Evolutionary conservation across 2,797 vertebrate species (phyloP).

Genomic region (Poecilia wingei): DNA sequence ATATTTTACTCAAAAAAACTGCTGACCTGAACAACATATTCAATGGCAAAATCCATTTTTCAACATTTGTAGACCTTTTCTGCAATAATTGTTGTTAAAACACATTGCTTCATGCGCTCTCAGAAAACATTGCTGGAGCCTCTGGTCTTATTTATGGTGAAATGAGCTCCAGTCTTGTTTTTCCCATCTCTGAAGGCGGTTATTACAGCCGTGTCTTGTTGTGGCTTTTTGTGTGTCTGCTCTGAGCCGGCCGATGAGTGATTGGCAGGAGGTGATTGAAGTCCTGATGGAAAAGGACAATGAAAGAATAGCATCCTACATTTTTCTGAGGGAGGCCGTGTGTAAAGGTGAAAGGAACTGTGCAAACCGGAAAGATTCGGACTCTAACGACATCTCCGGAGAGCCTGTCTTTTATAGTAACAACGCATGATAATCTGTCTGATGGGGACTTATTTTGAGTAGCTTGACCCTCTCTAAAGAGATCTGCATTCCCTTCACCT

Average conservation of each 20-base stretch:
- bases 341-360: conserved; percentile 45
- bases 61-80: background rate
- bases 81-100: too few relatives aligned
- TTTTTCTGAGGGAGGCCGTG: conserved; percentile 47
- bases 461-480: conserved; percentile 37
- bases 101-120: background rate
- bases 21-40: background rate
- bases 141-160: conserved; percentile 18
- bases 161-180: conserved; percentile 26
- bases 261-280: conserved; percentile 71
- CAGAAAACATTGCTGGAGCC: conserved; percentile 4
- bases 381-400: conserved; percentile 71
- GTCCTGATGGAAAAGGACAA: conserved; percentile 66
- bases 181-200: conserved; percentile 29
- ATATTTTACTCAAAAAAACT: background rate
- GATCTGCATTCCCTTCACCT: conserved; percentile 60
- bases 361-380: conserved; percentile 19
- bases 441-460: conserved; percentile 49
- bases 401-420: conserved; percentile 45
- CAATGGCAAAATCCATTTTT: background rate
- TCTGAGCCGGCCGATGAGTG: conserved; percentile 56
- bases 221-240: conserved; percentile 37
- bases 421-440: conserved; percentile 52
- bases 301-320: conserved; percentile 58
- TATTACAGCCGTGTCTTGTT: conserved; percentile 50